Base-by-base conservation (phyloP, 2,797 vertebrate genomes). In the Rousettus madagascariensis region DNA sequence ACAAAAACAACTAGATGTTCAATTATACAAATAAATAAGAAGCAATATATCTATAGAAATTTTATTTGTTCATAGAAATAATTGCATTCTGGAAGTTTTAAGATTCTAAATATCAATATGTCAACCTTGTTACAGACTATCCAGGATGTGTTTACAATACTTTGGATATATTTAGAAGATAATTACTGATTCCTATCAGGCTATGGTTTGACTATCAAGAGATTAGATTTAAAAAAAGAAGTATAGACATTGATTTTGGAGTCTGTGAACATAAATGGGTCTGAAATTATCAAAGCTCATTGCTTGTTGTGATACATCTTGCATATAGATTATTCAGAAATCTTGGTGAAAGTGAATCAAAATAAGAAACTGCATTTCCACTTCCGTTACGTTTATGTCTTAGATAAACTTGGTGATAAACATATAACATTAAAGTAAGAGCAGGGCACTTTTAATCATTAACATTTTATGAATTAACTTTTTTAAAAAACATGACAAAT, bases 1-100 rank as follows among this genome's bases (percentile, higher is more conserved):
- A 53, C 88, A 74, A 94, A 90, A 90, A 69, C 1, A 94, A 33
- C 15, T 86, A 89, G 57, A 68, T 86, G 1, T 83, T 93, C 17
- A 77, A 41, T 77, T 94, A 84, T 20, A 71, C 24, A 87, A 93
- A 33, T 4, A 79, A 68, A 28, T 87, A 77, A 86, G 8, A 30
- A 51, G 11, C 26, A 74, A 5, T 87, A 7, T 93, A 33, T 43
- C 26, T 83, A 1, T 71, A 87, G 24, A 1, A 75, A 90, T 77
- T 24, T 63, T 94, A 43, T 77, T 75, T 95, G 6, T 71, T 17
- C 22, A 28, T 22, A 46, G 41, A 65, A 92, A 71, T 63, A 72
- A 55, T 33, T 72, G 8, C 75, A 11, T 20, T 75, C 24, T 78
- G 5, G 10, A 79, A 26, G 8, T 87, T 89, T 91, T 80, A 92